Conservation (phyloP, 1,140 invertebrate species). For the Conus betulinus region DNA sequence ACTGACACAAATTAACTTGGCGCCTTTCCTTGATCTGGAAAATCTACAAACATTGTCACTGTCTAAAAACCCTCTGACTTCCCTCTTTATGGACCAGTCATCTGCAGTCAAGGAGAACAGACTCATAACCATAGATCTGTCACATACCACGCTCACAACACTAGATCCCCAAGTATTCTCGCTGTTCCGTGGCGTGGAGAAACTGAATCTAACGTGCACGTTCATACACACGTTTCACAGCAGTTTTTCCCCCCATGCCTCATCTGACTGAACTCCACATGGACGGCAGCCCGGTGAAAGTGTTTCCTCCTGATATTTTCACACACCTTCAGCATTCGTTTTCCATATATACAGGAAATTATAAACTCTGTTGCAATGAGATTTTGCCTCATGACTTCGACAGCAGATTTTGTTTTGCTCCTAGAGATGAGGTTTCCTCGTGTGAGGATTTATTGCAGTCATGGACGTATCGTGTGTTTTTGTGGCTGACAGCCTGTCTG, state of each 20-base stretch:
- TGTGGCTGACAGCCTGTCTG: not conserved
- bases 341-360: not conserved
- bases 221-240: not conserved
- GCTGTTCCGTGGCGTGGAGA: not conserved
- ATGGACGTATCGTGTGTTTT: not conserved
- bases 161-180: not conserved
- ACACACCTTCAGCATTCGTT: not conserved
- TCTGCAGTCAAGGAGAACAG: too few relatives aligned
- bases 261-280: not conserved
- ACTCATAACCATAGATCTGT: not conserved
- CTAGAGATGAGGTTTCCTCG: not conserved
- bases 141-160: not conserved
- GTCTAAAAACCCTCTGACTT: not conserved
- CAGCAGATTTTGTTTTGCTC: not conserved
- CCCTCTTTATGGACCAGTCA: not conserved
- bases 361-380: not conserved
- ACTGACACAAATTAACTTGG: not conserved
- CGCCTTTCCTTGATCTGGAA: not conserved
- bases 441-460: conserved; percentile 13
- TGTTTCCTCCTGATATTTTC: not conserved
- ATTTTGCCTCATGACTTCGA: not conserved
- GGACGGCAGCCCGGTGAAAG: not conserved
- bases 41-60: not conserved
- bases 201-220: not conserved
- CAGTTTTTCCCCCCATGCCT: too few relatives aligned